phyloP scores from a whole-genome alignment of 1,140 invertebrate species.

The Psilanteris sp. region DNA sequence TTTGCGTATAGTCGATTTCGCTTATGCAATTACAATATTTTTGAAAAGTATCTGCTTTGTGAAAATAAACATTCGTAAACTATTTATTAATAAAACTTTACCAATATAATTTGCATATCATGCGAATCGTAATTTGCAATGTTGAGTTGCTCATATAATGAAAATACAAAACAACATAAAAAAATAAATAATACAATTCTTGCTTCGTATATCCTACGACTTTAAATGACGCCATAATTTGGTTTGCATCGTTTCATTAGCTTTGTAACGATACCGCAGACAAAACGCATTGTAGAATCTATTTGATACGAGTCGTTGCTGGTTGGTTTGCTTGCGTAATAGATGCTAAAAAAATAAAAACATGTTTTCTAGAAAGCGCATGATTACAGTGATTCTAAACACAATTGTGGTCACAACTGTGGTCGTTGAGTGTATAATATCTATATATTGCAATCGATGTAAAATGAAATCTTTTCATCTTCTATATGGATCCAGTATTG shows the following conservation, averaged over 20 bases:
- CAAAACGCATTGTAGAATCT: slow-evolving; percentile 52
- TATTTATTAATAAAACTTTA: slow-evolving; percentile 1
- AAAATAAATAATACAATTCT: slow-evolving; percentile 28
- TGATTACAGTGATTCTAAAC: slow-evolving; percentile 53
- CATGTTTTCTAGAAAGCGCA: slow-evolving; percentile 35
- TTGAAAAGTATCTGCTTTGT: too few species aligned
- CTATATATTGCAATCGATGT: slow-evolving; percentile 30
- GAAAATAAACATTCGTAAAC: too few species aligned
- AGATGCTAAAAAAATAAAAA: slow-evolving; percentile 36
- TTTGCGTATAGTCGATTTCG: too few species aligned
- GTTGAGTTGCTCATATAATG: slow-evolving; percentile 13
- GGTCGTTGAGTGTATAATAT: slow-evolving; percentile 26
- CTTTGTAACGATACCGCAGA: slow-evolving; percentile 48
- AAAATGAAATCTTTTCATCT: slow-evolving; percentile 32
- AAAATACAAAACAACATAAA: slow-evolving; percentile 33
- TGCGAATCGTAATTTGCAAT: not conserved
- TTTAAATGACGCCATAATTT: slow-evolving; percentile 47
- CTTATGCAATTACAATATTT: too few species aligned
- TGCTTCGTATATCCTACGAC: slow-evolving; percentile 12
- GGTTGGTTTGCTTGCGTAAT: slow-evolving; percentile 44
- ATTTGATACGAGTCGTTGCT: slow-evolving; percentile 37
- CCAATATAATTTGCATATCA: not conserved
- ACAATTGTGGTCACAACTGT: slow-evolving; percentile 51
- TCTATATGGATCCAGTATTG: too few species aligned
- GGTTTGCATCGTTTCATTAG: slow-evolving; percentile 60